Percentiles rank a stretch among this genome's conserved stretches.
Evolutionary conservation across 2,888 invertebrate species (phyloP).

Genomic region (Cerceris rybyensis): DNA sequence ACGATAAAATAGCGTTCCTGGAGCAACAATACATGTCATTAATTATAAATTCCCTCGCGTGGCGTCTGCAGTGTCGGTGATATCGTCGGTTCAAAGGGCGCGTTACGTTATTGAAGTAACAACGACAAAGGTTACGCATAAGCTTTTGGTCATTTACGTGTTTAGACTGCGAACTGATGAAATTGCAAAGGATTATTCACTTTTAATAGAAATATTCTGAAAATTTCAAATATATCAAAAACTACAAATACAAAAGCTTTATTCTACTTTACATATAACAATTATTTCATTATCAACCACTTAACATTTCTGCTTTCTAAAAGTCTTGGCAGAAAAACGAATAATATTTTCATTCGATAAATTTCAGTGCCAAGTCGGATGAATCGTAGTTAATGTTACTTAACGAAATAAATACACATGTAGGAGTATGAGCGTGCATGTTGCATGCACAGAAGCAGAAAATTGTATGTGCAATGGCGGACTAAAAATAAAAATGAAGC

Average conservation of each 20-base stretch:
- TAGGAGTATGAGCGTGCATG: neutral
- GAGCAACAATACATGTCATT: constrained; percentile 12
- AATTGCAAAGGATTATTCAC: neutral
- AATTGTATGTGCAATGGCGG: neutral
- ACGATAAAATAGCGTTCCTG: constrained; percentile 2
- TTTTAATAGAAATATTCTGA: neutral
- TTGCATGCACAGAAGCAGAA: neutral
- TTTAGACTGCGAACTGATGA: neutral
- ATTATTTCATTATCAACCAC: too few species aligned
- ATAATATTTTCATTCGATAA: neutral
- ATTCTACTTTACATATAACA: too few species aligned
- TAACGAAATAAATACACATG: neutral
- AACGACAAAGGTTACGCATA: constrained; percentile 12
- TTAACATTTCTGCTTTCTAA: too few species aligned
- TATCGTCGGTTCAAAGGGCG: constrained; percentile 16
- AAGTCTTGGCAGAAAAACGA: neutral
- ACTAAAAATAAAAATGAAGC: constrained; percentile 34
- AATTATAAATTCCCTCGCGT: constrained; percentile 17
- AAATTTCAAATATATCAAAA: neutral
- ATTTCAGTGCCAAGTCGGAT: neutral
- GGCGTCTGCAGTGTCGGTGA: constrained; percentile 6
- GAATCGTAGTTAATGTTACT: constrained; percentile 2
- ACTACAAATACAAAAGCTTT: neutral
- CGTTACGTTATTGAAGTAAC: constrained; percentile 15
- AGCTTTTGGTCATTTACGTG: neutral